A percentile compares a stretch with the other conserved stretches of the same genome.
Evolutionary conservation across 2,113 vertebrate species (phyloP).

Genomic region (Bettongia penicillata): DNA sequence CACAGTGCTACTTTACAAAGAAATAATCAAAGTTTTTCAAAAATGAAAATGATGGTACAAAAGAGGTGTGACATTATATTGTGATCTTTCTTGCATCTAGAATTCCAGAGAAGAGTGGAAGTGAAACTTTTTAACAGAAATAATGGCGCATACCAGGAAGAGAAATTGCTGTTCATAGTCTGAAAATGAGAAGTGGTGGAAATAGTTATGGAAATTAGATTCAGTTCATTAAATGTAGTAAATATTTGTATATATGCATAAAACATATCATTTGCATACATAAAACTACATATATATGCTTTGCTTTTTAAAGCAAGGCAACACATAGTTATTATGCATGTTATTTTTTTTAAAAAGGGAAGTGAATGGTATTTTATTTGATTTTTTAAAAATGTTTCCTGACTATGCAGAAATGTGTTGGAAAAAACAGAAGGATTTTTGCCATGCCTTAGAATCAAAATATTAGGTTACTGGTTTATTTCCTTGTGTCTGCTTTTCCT

Average conservation of each 20-base stretch:
- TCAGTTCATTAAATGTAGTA: neutral
- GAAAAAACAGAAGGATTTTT: neutral
- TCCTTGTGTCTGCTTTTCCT: neutral
- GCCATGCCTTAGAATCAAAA: neutral
- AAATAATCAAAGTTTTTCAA: neutral
- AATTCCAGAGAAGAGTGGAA: neutral
- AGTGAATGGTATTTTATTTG: neutral
- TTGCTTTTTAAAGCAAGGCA: neutral
- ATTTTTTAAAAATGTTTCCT: slow-evolving; percentile 29
- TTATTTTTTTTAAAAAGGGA: neutral
- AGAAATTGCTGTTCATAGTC: neutral
- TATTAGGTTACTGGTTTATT: neutral
- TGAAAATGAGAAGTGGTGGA: neutral
- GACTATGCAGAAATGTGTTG: neutral
- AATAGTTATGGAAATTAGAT: neutral
- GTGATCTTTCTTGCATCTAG: neutral
- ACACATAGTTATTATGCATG: neutral
- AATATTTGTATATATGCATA: neutral
- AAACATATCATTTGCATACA: neutral
- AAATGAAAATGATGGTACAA: neutral
- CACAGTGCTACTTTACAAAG: neutral
- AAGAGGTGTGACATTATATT: neutral
- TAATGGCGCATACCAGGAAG: neutral
- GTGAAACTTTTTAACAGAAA: neutral
- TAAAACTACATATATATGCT: neutral